phyloP scores from a whole-genome alignment of 1,140 invertebrate species.

The Trichonephila inaurata region DNA sequence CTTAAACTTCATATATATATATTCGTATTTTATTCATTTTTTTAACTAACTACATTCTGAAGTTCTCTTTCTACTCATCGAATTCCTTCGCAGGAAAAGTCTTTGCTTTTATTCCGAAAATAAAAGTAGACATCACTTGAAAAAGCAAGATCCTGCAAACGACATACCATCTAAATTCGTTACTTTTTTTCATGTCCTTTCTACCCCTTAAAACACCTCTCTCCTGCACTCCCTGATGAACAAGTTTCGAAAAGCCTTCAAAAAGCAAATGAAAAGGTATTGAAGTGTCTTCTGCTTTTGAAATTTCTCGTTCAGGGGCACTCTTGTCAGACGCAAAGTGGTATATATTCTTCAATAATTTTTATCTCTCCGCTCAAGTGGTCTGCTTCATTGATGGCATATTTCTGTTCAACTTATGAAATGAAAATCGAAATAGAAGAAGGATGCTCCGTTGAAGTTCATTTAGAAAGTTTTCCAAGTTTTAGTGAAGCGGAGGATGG shows the following conservation, averaged over 20 bases:
- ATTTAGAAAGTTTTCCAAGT: neutral
- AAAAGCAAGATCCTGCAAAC: slow-evolving; percentile 25
- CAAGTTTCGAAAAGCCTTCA: slow-evolving; percentile 47
- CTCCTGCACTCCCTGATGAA: slow-evolving; percentile 42
- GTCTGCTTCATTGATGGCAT: neutral
- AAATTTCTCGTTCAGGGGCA: slow-evolving; percentile 6
- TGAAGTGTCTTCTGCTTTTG: slow-evolving; percentile 68
- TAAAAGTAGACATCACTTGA: slow-evolving; percentile 22
- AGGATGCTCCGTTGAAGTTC: neutral
- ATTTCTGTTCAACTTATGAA: neutral
- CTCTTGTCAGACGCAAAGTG: slow-evolving; percentile 39
- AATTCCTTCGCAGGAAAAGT: too few relatives aligned
- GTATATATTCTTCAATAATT: neutral
- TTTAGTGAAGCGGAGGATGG: neutral
- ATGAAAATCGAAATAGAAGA: neutral
- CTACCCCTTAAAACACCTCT: neutral
- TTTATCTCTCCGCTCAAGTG: neutral
- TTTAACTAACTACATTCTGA: too few relatives aligned
- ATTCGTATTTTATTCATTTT: too few relatives aligned
- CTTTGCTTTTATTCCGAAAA: slow-evolving; percentile 33
- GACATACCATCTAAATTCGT: neutral
- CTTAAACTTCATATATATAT: too few relatives aligned
- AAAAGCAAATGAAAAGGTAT: slow-evolving; percentile 62
- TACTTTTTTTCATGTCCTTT: neutral
- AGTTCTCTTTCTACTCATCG: too few relatives aligned